Evolutionary conservation across 2,113 vertebrate genomes (phyloP), one percentile per base, ranked within the genome.

Genomic region (Albula goreensis): DNA sequence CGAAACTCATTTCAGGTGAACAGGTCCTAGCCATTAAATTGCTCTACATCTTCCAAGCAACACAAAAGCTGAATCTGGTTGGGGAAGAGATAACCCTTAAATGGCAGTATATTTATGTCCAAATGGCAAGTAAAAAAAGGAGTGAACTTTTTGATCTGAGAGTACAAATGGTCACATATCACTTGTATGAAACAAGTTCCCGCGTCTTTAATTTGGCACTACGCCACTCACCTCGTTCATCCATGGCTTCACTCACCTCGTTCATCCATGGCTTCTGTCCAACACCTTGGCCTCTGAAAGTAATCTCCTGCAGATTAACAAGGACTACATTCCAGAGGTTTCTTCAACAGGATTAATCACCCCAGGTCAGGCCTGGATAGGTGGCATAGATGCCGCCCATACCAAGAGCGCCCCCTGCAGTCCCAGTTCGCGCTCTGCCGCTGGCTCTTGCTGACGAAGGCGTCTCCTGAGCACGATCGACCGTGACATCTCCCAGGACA

Each of bases 401-500:
- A 80, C 5, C 8, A 4, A 11, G 52, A 50, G 70, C 70, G 50
- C 22, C 50, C 66, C 60, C 2, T 66, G n/a, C 22, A 13, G n/a
- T 19, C 60, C 50, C 13, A 50, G n/a, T 50, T 48, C 22, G 31
- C 60, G 50, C 60, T 17, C n/a, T 50, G 31, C 84, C 78, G 74
- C 74, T 31, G 51, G 51, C 80, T 51, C 9, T 31, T 49, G 41
- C 81, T 77, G 78, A 83, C 70, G 81, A 80, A 87, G 31, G 83
- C 49, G 48, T 60, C 15, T 51, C 52, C 70, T 87, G 84, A 63
- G 82, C 50, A 10, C n/a, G 19, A 80, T 50, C 50, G 49, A 2
- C 77, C 60, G 50, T 57, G 74, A 81, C 56, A 66, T 85, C 50
- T 56, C 74, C 51, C 15, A 57, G 78, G 82, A 60, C 84, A 81